Evolutionary conservation across 1,140 invertebrate genomes (phyloP), one percentile per base, ranked within the genome.

Genomic region (Eciton burchellii): DNA sequence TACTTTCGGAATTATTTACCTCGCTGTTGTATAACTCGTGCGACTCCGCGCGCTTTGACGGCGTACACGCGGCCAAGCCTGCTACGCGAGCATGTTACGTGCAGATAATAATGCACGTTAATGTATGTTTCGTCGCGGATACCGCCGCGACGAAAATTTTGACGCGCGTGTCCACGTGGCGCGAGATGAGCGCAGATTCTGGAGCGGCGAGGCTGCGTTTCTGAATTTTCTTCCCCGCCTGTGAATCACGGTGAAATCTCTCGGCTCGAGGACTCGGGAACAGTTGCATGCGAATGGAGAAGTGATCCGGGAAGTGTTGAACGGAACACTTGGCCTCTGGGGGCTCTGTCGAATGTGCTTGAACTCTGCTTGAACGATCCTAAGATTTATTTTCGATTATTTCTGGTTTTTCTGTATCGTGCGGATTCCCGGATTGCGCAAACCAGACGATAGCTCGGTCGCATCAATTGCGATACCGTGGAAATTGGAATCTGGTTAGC

Each of bases 281-380:
- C 35, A 52, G 1, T 54, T 68, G 21, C 62, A 29, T 29, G 62
- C 12, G 21, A 68, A 77, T 12, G 21, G 63, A 57, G 68, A 79
- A 79, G 68, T 49, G n/a, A n/a, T n/a, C n/a, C n/a, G n/a, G n/a
- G n/a, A n/a, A n/a, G n/a, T n/a, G n/a, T n/a, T n/a, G n/a, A 26
- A 68, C 16, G 74, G 12, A 19, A 56, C 73, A n/a, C n/a, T n/a
- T n/a, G n/a, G n/a, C n/a, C n/a, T n/a, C n/a, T n/a, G n/a, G n/a
- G n/a, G 8, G 6, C 4, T 16, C 19, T 56, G 21, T 57, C 19
- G 14, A 21, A 16, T 43, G 24, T 8, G 21, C 35, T 6, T 35
- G n/a, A 35, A 47, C 35, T 8, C 35, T 29, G 6, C 35, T 63
- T 52, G 26, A 47, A 24, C n/a, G 35, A 35, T 11, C 5, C 49